Base-by-base conservation (phyloP, 2,113 vertebrate species). In the Tonatia bakeri region DNA sequence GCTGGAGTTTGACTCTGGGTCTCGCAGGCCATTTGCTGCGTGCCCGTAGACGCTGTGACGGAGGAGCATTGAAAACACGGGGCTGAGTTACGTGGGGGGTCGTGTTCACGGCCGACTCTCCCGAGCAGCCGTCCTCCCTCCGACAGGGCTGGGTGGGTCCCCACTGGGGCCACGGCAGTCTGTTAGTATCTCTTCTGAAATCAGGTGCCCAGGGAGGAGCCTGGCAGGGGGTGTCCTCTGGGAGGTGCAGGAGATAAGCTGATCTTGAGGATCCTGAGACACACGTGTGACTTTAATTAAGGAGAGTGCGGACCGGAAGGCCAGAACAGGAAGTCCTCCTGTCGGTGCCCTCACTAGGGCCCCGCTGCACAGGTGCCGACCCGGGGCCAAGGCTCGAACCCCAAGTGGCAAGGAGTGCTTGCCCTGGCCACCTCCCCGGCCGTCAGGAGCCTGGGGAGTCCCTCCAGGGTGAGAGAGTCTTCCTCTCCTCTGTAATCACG, bases 91-190 rank as follows among this genome's bases (percentile, higher is more conserved):
- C 59, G 19, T 0, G 47, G 47, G 47, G 47, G 13, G 47, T 50
- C 47, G 47, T 5, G 11, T 11, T 14, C 15, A 13, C 14, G 7
- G 16, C 38, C 12, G 4, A 67, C 12, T 11, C 65, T 36, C 33
- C 33, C 19, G 67, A 36, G 40, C 1, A 52, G 54, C 65, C 0
- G 0, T n/a, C 20, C 0, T 0, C 7, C 79, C 45, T 14, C n/a
- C 50, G 2, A 0, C 0, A 5, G 0, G 22, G 7, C 76, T n/a
- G 17, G 28, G 4, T 20, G 15, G 15, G 33, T 36, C 26, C 38
- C 11, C 0, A 1, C 4, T 0, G 16, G 12, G 73, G 64, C 8
- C 8, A 70, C 33, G 4, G 7, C 50, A 2, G 0, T 67, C n/a
- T 50, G 16, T 80, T 38, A 61, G 40, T 15, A 20, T 38, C 50